Conservation (phyloP, 2,797 vertebrate species). For the Scolopax rusticola region DNA sequence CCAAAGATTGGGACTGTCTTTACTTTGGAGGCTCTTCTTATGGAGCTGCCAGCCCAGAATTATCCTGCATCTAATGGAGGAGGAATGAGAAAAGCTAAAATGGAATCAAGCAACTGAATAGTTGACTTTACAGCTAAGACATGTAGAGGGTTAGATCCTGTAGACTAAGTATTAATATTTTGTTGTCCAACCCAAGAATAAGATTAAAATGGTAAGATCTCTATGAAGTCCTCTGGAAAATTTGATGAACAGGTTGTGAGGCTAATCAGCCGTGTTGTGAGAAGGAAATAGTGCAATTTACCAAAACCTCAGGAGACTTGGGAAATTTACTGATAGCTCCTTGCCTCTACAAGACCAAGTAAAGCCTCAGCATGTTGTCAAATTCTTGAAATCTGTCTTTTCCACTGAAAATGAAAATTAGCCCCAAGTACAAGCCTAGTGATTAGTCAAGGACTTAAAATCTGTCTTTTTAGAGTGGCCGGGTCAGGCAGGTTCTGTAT, state of each 20-base stretch:
- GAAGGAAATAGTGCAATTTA: not conserved
- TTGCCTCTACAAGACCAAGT: not conserved
- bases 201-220: not conserved
- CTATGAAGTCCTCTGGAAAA: not conserved
- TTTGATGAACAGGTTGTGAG: not conserved
- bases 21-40: not conserved
- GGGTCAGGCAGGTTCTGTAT: not conserved
- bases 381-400: not conserved
- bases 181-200: not conserved
- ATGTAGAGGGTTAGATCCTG: not conserved
- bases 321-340: not conserved
- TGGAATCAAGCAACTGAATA: not conserved
- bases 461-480: not conserved
- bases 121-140: not conserved
- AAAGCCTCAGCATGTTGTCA: not conserved
- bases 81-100: not conserved
- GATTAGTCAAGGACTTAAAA: not conserved
- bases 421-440: not conserved
- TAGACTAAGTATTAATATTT: not conserved
- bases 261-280: not conserved
- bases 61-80: not conserved
- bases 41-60: not conserved
- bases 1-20: not conserved
- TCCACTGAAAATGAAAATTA: not conserved
- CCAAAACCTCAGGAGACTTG: not conserved